A percentile compares a stretch with the other conserved stretches of the same genome.
Evolutionary conservation across 1,140 invertebrate species (phyloP).

Genomic region (Drosophila nannoptera): DNA sequence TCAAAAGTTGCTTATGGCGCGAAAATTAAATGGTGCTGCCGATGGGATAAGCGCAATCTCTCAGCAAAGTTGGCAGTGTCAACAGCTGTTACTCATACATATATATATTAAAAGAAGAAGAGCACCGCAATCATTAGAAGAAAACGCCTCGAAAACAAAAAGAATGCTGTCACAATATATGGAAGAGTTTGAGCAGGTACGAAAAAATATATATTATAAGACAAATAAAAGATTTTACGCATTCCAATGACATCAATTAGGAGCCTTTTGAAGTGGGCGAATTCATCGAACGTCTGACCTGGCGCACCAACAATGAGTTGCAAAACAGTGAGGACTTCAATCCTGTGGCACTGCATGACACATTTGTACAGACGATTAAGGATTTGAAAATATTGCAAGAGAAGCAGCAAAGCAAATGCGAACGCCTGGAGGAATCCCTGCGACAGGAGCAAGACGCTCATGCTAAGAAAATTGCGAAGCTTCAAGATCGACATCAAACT

Average conservation of each 20-base stretch:
- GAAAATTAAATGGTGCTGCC: constrained; percentile 19
- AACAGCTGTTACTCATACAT: not conserved
- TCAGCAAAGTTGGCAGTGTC: not conserved
- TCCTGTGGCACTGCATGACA: constrained; percentile 90
- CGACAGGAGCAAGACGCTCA: constrained; percentile 93
- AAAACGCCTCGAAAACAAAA: constrained; percentile 52
- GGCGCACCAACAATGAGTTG: constrained; percentile 92
- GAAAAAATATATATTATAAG: not conserved
- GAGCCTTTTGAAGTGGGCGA: constrained; percentile 98
- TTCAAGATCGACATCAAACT: constrained; percentile 89
- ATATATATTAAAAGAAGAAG: constrained; percentile 22
- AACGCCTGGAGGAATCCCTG: constrained; percentile 89
- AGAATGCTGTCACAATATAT: constrained; percentile 90
- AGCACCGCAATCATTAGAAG: constrained; percentile 13
- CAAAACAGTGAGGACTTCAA: constrained; percentile 86
- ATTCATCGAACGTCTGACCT: constrained; percentile 97
- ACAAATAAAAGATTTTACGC: not conserved
- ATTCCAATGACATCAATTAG: constrained; percentile 78
- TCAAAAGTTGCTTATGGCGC: constrained; percentile 4
- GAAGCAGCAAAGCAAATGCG: constrained; percentile 92
- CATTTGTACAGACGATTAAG: constrained; percentile 94
- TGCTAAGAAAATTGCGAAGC: constrained; percentile 88
- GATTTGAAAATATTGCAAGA: constrained; percentile 88
- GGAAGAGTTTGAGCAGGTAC: constrained; percentile 89
- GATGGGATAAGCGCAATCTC: not conserved